Base-by-base conservation (phyloP, 2,113 vertebrate species). In the Stictonetta naevosa region DNA sequence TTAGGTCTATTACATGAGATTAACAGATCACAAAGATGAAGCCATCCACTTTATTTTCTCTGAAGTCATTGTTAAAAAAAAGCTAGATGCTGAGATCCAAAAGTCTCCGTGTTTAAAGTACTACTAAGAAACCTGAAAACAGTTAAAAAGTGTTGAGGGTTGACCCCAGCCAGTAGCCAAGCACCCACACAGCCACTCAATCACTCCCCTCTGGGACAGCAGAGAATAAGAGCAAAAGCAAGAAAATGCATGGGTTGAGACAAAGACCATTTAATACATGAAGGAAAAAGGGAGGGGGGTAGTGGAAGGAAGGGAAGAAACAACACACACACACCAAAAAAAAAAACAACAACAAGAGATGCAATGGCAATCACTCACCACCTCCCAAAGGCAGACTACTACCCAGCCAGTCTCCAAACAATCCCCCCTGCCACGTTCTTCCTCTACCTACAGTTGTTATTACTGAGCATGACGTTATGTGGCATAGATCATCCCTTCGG, bases 381-480 rank as follows among this genome's bases (percentile, higher is more conserved):
- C 25, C 60, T 62, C 46, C 50, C 40, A n/a, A 31, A 67, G 15
- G 29, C 15, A 56, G 33, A 74, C 8, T 3, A 6, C 52, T 66
- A 56, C 28, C 28, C 62, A 78, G 50, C 14, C 71, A 92, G 40
- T 9, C 66, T 72, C 52, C n/a, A 71, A 74, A 62, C 28, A 58
- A 33, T 3, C 18, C 10, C 28, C 6, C 13, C 5, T 5, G 13
- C 0, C 4, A 13, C 4, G 6, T 71, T 67, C 80, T 31, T 76
- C 53, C 53, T 80, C 11, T 76, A 44, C 21, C 21, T 40, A 1
- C 53, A 56, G 0, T 34, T 74, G 73, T 58, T 17, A 34, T 29
- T 66, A 26, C 11, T 33, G 64, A 82, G 16, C 5, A 10, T 33
- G 33, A 76, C 2, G 2, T 6, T 38, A 38, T 8, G 28, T 1